Percentiles rank a stretch among this genome's conserved stretches.
phyloP scores from a whole-genome alignment of 2,888 invertebrate genomes.

The Andrena dorsata region DNA sequence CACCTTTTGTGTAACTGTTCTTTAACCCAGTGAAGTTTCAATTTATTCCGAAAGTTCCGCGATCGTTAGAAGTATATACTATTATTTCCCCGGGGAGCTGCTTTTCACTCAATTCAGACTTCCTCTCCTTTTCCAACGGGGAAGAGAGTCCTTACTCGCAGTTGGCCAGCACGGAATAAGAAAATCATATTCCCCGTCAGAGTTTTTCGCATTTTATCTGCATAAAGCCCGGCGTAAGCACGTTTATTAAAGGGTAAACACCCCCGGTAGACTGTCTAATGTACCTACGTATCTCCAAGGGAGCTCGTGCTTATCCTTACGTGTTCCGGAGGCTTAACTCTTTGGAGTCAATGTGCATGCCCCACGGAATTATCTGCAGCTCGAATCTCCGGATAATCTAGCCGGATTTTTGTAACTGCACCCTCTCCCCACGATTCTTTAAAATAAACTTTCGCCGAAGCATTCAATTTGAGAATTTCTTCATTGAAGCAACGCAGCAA shows the following conservation, averaged over 20 bases:
- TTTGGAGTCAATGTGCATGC: background rate
- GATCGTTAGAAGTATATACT: conserved; percentile 13
- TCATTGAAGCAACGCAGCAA: too few species aligned
- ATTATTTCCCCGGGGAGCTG: background rate
- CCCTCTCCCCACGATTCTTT: background rate
- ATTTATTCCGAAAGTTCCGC: conserved; percentile 29
- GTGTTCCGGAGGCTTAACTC: conserved; percentile 32
- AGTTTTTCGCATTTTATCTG: conserved; percentile 23
- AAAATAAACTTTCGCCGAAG: background rate
- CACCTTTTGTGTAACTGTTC: background rate
- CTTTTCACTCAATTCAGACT: conserved; percentile 1
- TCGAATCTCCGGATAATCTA: conserved; percentile 9
- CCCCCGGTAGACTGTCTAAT: conserved; percentile 5
- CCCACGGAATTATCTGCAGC: conserved; percentile 35
- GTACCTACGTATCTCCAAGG: conserved; percentile 23
- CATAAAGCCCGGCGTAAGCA: background rate
- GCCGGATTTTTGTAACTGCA: conserved; percentile 9
- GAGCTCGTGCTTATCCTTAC: conserved; percentile 29
- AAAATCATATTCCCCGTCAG: conserved; percentile 11
- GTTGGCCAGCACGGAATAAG: background rate
- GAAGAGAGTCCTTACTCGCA: background rate
- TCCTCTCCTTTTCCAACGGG: background rate
- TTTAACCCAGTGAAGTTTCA: background rate
- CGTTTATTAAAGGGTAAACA: conserved; percentile 38
- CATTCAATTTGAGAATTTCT: background rate